A percentile compares a stretch with the other conserved stretches of the same genome.
Evolutionary conservation across 1,140 invertebrate genomes (phyloP).

Genomic region (Oncopodura yosiiana): DNA sequence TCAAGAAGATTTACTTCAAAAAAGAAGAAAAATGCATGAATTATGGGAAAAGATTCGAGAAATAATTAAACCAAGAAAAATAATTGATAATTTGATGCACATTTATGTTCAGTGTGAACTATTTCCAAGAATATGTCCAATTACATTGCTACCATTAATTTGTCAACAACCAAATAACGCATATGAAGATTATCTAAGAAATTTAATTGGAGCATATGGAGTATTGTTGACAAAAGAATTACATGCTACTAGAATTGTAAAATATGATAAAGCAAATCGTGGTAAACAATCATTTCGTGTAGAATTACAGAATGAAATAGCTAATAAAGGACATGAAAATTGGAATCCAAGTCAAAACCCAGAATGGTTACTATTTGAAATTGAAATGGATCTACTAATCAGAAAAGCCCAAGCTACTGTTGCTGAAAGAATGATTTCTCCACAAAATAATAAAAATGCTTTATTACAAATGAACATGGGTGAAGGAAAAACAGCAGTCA

Average conservation of each 20-base stretch:
- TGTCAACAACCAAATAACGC: not conserved
- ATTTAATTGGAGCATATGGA: conserved; percentile 8
- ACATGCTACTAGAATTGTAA: conserved; percentile 1
- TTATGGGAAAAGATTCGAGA: conserved; percentile 2
- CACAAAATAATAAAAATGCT: conserved; percentile 5
- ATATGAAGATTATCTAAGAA: conserved; percentile 2
- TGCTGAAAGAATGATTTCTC: conserved; percentile 23
- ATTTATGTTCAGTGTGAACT: not conserved
- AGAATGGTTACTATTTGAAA: conserved; percentile 31
- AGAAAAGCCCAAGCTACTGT: conserved; percentile 23
- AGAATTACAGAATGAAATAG: conserved; percentile 6
- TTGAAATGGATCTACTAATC: conserved; percentile 27
- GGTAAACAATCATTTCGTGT: conserved; percentile 1
- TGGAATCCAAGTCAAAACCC: conserved; percentile 23
- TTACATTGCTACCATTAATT: conserved; percentile 2
- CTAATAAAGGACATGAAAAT: conserved; percentile 12
- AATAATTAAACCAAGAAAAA: not conserved
- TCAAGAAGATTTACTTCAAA: not conserved
- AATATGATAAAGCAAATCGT: not conserved
- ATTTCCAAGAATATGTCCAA: conserved; percentile 5
- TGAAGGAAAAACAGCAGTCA: conserved; percentile 32
- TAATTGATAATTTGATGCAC: not conserved
- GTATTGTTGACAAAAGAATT: conserved; percentile 9
- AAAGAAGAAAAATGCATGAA: not conserved
- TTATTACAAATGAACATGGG: conserved; percentile 34